These are phyloP conservation scores for Leptocoma aspasia DNA, from an alignment of 2,113 vertebrate genomes.

Conservation along the genomic window DNA sequence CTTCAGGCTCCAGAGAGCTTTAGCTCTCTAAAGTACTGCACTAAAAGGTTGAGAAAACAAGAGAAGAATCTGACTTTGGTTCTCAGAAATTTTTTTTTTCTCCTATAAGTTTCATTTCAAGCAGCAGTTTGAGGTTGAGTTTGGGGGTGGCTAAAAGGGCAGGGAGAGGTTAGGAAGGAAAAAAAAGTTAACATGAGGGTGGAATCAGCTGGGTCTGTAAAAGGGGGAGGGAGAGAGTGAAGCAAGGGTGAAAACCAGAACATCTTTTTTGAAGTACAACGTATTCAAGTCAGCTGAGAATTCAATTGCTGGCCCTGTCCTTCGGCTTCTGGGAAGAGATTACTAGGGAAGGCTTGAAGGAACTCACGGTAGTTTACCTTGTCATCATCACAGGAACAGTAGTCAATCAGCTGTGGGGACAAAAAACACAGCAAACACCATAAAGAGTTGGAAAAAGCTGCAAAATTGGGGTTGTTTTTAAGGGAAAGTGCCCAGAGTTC, in stretches of 20 bases:
- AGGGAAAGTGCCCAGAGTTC: background rate
- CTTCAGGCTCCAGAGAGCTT: background rate
- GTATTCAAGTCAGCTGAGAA: background rate
- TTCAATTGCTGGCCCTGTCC: background rate
- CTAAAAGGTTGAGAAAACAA: background rate
- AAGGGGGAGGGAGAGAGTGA: background rate
- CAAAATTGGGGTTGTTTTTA: background rate
- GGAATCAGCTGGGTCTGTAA: background rate
- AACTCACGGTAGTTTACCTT: slow-evolving; percentile 69
- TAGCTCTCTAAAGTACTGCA: background rate
- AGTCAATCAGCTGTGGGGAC: slow-evolving; percentile 63
- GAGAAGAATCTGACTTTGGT: background rate
- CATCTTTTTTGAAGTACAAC: background rate
- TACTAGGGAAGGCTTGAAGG: slow-evolving; percentile 63
- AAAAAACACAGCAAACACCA: background rate
- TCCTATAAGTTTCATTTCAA: background rate
- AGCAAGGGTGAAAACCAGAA: background rate
- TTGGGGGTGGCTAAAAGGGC: background rate
- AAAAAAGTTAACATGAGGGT: background rate
- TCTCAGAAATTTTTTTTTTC: background rate
- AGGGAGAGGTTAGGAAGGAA: background rate
- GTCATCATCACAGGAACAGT: slow-evolving; percentile 62
- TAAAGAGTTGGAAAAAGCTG: background rate
- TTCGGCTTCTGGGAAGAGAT: background rate
- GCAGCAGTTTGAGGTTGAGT: background rate